Evolutionary conservation across 1,140 invertebrate species (phyloP).

Genomic region (Dendroctonus ponderosae): DNA sequence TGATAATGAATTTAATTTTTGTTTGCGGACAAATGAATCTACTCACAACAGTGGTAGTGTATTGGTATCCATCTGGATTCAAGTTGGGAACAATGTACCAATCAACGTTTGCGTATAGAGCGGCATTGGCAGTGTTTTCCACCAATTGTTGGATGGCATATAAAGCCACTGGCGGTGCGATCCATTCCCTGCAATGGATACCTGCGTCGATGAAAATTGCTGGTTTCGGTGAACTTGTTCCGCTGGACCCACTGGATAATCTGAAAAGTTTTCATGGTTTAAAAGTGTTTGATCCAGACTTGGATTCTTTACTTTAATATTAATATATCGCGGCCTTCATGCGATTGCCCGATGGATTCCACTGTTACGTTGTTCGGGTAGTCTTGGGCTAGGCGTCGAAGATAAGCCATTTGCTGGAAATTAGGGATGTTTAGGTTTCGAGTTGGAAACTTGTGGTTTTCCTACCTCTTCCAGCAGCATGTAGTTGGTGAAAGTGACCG

Average conservation of each 20-base stretch:
- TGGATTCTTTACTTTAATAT: slow-evolving; percentile 24
- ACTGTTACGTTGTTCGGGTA: slow-evolving; percentile 53
- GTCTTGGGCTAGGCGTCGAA: slow-evolving; percentile 49
- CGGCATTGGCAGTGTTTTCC: slow-evolving; percentile 49
- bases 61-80: slow-evolving; percentile 75
- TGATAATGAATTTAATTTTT: too few relatives aligned
- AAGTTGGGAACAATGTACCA: slow-evolving; percentile 69
- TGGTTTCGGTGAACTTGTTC: slow-evolving; percentile 58
- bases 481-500: slow-evolving; percentile 18
- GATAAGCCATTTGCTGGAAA: slow-evolving; percentile 53
- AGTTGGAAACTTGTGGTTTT: slow-evolving; percentile 66
- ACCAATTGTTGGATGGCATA: slow-evolving; percentile 63
- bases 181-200: slow-evolving; percentile 69
- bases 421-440: slow-evolving; percentile 52
- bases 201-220: slow-evolving; percentile 65
- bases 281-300: background rate
- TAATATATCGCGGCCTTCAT: slow-evolving; percentile 56
- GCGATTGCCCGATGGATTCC: slow-evolving; percentile 57
- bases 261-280: background rate
- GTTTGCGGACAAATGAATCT: too few relatives aligned
- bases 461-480: slow-evolving; percentile 23
- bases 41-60: slow-evolving; percentile 60
- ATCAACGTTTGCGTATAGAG: slow-evolving; percentile 55
- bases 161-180: slow-evolving; percentile 62
- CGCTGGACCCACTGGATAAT: slow-evolving; percentile 31